These are phyloP conservation scores for Incurvaria masculella DNA, from an alignment of 2,888 invertebrate genomes.

Conservation along the genomic window DNA sequence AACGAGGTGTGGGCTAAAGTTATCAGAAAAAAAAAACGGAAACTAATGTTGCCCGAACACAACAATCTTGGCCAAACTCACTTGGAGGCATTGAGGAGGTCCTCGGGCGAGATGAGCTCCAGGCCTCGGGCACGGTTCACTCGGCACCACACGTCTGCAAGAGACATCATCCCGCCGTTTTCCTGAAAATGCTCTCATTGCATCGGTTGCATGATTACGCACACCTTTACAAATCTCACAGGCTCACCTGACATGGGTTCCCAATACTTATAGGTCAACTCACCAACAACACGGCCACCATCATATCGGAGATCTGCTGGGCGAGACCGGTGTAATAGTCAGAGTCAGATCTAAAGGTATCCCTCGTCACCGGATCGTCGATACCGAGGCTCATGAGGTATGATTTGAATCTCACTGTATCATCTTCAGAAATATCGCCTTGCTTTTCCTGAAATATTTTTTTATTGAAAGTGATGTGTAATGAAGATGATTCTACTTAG, in stretches of 20 bases:
- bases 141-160: conserved; percentile 96
- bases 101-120: conserved; percentile 95
- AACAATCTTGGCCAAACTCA: conserved; percentile 33
- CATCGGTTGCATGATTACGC: no score
- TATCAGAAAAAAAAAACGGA: no score
- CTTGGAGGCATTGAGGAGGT: conserved; percentile 88
- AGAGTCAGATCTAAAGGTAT: conserved; percentile 80
- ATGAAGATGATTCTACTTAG: no score
- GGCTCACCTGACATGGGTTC: background rate
- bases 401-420: conserved; percentile 93
- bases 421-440: conserved; percentile 96
- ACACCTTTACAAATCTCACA: no score
- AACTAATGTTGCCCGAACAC: no score
- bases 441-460: conserved; percentile 83
- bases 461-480: no score
- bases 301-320: conserved; percentile 78
- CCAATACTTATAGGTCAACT: conserved; percentile 14
- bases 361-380: conserved; percentile 95
- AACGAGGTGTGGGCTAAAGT: no score
- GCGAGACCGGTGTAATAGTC: conserved; percentile 85
- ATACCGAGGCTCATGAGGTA: conserved; percentile 96
- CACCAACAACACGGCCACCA: conserved; percentile 79
- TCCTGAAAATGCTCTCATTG: no score
- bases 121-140: conserved; percentile 95
- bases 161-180: conserved; percentile 93